Percentiles rank a stretch among this genome's conserved stretches.
These are phyloP conservation scores for Centrocercus urophasianus DNA, from an alignment of 2,113 vertebrate species.

Conservation along the genomic window DNA sequence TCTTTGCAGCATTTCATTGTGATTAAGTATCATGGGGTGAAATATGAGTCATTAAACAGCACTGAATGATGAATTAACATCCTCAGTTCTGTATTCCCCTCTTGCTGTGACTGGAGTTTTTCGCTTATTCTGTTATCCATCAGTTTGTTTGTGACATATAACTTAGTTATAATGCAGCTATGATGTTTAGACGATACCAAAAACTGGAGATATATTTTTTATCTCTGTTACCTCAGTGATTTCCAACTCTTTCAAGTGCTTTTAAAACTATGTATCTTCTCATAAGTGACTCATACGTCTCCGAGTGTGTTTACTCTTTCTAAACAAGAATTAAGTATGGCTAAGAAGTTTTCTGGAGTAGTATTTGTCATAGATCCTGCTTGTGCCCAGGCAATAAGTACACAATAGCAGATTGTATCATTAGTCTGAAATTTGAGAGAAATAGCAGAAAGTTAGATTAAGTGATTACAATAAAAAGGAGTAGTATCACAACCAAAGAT, in stretches of 20 bases:
- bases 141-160: not conserved
- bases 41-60: constrained; percentile 43
- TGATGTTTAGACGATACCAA: not conserved
- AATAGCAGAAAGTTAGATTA: constrained; percentile 11
- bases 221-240: not conserved
- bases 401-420: not conserved
- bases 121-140: not conserved
- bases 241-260: not conserved
- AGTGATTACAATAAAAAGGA: not conserved
- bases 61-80: not conserved
- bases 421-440: constrained; percentile 22
- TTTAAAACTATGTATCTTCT: not conserved
- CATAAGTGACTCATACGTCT: constrained; percentile 3
- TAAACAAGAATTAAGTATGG: not conserved
- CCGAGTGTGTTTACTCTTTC: not conserved
- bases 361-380: not conserved
- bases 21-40: constrained; percentile 37
- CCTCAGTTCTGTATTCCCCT: not conserved
- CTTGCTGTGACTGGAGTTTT: not conserved
- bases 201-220: not conserved
- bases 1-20: constrained; percentile 12
- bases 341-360: not conserved
- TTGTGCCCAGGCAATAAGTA: not conserved
- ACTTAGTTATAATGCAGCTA: not conserved
- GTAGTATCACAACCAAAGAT: not conserved